Evolutionary conservation across 2,113 vertebrate genomes (phyloP).

Genomic region (Cynoglossus semilaevis): DNA sequence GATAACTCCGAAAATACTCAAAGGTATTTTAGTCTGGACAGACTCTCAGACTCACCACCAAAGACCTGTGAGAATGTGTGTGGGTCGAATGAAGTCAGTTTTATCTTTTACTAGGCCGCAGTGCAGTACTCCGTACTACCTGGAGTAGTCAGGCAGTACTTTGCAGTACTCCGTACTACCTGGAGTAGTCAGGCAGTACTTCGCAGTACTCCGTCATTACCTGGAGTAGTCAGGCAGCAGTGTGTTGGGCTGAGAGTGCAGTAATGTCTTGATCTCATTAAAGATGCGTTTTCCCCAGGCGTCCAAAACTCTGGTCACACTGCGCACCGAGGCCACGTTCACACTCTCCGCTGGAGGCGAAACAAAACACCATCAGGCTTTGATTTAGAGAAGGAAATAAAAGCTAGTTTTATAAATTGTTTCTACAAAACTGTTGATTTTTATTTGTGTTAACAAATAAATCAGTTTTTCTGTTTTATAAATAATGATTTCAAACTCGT

Average conservation of each 20-base stretch:
- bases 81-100: too few species aligned
- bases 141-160: too few species aligned
- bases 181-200: too few species aligned
- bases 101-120: too few species aligned
- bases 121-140: too few species aligned
- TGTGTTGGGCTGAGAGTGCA: constrained; percentile 75
- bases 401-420: neutral
- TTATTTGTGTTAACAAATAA: too few species aligned
- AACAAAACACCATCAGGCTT: constrained; percentile 25
- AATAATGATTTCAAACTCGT: constrained; percentile 19
- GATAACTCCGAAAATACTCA: too few species aligned
- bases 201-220: constrained; percentile 37
- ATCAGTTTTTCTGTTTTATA: too few species aligned
- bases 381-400: neutral
- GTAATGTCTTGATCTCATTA: constrained; percentile 75
- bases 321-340: constrained; percentile 75
- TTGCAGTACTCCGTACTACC: too few species aligned
- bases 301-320: constrained; percentile 77
- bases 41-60: too few species aligned
- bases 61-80: too few species aligned
- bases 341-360: constrained; percentile 72
- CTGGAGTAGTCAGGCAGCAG: constrained; percentile 80
- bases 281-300: constrained; percentile 80
- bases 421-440: neutral
- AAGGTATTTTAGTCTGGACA: too few species aligned